A percentile compares a stretch with the other conserved stretches of the same genome.
Evolutionary conservation across 2,113 vertebrate genomes (phyloP).

Genomic region (Prinia subflava): DNA sequence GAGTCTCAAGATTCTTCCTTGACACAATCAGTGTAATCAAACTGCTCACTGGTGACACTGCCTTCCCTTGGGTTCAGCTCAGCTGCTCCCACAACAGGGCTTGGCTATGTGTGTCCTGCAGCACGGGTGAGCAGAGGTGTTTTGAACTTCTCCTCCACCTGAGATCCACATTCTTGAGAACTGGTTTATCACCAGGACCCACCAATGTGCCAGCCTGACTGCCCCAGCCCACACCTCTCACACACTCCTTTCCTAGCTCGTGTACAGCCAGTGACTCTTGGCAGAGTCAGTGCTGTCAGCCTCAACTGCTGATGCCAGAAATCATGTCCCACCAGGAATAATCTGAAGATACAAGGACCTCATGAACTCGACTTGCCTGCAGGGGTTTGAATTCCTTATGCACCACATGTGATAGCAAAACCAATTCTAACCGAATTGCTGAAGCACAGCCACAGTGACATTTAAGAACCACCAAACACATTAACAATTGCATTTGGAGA

Average conservation of each 20-base stretch:
- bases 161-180: conserved; percentile 4
- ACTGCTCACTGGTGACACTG: background rate
- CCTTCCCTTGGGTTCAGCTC: background rate
- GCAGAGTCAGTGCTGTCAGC: background rate
- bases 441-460: background rate
- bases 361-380: background rate
- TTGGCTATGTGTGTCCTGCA: background rate
- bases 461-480: background rate
- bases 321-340: background rate
- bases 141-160: background rate
- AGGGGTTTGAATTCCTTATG: background rate
- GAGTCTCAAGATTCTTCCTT: background rate
- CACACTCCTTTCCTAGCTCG: accelerated
- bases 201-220: background rate
- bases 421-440: background rate
- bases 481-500: background rate
- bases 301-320: background rate
- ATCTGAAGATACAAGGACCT: background rate
- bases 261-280: background rate
- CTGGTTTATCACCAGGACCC: background rate
- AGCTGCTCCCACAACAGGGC: background rate
- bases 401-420: background rate
- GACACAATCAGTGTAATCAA: background rate
- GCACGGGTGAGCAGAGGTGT: background rate
- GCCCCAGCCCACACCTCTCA: background rate